A percentile compares a stretch with the other conserved stretches of the same genome.
Evolutionary conservation across 2,888 invertebrate species (phyloP).

Genomic region (Brachypterus glaber): DNA sequence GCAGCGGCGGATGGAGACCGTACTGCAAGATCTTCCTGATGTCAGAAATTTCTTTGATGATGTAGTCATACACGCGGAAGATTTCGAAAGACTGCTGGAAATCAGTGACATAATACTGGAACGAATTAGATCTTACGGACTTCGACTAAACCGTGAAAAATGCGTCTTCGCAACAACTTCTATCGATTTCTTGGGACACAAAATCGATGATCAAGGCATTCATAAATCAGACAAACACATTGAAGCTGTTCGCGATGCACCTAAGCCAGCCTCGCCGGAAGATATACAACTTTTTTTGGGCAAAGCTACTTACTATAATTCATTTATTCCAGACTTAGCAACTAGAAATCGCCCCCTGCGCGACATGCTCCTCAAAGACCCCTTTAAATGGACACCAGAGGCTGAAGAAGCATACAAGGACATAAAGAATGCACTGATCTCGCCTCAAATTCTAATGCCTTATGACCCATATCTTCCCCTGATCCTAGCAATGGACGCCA

Average conservation of each 20-base stretch:
- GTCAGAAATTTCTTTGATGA: constrained; percentile 5
- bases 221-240: constrained; percentile 13
- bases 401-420: constrained; percentile 12
- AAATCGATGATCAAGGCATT: too few relatives aligned
- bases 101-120: neutral
- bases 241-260: constrained; percentile 15
- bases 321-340: constrained; percentile 16
- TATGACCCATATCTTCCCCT: constrained; percentile 15
- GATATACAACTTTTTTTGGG: constrained; percentile 4
- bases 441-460: constrained; percentile 17
- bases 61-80: too few relatives aligned
- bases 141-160: constrained; percentile 12
- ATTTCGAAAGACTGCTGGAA: too few relatives aligned
- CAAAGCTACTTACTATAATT: constrained; percentile 8
- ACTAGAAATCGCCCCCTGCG: constrained; percentile 15
- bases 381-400: constrained; percentile 12
- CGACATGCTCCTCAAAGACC: constrained; percentile 7
- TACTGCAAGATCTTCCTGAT: constrained; percentile 2
- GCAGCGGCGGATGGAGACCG: constrained; percentile 15
- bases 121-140: constrained; percentile 10
- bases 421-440: constrained; percentile 13
- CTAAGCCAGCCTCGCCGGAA: constrained; percentile 11
- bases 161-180: constrained; percentile 3
- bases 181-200: neutral
- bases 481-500: too few relatives aligned